Conservation (phyloP, 2,888 invertebrate species). For the Ennomos fuscantarius region DNA sequence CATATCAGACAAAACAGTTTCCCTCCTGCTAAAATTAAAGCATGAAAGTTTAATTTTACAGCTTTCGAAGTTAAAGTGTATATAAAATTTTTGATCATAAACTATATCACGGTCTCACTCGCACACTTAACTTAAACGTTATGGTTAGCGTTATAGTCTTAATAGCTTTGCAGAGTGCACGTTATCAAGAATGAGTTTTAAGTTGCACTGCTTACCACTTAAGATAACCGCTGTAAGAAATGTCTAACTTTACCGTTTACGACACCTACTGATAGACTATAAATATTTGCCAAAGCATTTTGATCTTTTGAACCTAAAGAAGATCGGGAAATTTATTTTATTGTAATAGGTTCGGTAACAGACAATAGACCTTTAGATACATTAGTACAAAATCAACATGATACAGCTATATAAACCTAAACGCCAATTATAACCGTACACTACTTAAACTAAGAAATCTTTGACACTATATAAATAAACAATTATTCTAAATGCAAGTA, state of each 20-base stretch:
- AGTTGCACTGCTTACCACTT: constrained; percentile 11
- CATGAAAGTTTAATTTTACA: constrained; percentile 21
- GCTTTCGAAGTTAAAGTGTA: constrained; percentile 14
- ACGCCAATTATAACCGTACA: constrained; percentile 9
- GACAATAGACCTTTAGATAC: no score
- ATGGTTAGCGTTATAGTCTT: no score
- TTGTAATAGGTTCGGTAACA: no score
- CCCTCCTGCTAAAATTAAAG: constrained; percentile 3
- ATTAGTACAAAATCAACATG: no score
- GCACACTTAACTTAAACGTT: constrained; percentile 10
- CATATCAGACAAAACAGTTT: not conserved
- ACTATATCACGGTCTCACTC: constrained; percentile 7
- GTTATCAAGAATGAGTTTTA: constrained; percentile 12
- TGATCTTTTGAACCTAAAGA: no score
- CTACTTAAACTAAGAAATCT: no score
- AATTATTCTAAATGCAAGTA: no score
- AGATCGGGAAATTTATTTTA: no score
- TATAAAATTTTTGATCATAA: constrained; percentile 13
- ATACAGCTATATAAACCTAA: constrained; percentile 6
- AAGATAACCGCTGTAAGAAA: not conserved
- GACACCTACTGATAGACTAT: no score
- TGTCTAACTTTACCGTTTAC: not conserved
- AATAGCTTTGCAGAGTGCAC: constrained; percentile 2
- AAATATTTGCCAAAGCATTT: no score
- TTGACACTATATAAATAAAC: no score